A percentile compares a stretch with the other conserved stretches of the same genome.
phyloP scores from a whole-genome alignment of 92 coral and sea anemone species.

The Zoanthus solanderi region DNA sequence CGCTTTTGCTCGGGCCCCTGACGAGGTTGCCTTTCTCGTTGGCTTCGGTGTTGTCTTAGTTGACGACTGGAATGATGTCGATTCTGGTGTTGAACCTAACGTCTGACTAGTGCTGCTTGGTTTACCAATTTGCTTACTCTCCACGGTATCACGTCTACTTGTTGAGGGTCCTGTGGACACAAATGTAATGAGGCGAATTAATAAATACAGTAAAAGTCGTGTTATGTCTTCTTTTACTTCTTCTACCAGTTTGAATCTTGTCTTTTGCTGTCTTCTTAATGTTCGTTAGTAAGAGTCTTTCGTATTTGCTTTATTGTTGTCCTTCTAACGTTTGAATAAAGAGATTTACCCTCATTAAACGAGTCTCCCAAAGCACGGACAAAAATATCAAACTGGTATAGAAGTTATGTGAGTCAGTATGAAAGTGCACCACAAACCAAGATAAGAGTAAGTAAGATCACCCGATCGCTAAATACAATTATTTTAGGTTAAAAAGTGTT shows the following conservation, averaged over 20 bases:
- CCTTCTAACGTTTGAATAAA: no score
- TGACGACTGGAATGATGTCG: not conserved
- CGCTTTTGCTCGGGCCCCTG: slow-evolving; percentile 1
- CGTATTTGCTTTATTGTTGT: no score
- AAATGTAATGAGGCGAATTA: not conserved
- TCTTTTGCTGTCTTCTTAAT: not conserved
- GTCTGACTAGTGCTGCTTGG: not conserved
- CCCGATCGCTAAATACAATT: no score
- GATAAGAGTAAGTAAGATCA: no score
- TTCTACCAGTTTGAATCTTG: not conserved
- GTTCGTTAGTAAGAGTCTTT: not conserved
- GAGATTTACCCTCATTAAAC: no score
- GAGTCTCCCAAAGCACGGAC: no score
- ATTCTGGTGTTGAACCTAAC: not conserved
- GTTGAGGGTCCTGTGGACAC: not conserved
- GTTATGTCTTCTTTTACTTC: not conserved
- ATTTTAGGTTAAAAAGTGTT: no score
- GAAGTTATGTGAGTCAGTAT: no score
- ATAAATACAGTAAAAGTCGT: not conserved
- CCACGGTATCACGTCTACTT: not conserved
- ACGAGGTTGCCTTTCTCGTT: not conserved
- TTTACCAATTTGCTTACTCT: not conserved
- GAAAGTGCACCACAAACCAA: no score
- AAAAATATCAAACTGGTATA: no score
- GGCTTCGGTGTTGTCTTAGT: not conserved